phyloP scores from a whole-genome alignment of 2,113 vertebrate genomes.

The Petaurus breviceps region DNA sequence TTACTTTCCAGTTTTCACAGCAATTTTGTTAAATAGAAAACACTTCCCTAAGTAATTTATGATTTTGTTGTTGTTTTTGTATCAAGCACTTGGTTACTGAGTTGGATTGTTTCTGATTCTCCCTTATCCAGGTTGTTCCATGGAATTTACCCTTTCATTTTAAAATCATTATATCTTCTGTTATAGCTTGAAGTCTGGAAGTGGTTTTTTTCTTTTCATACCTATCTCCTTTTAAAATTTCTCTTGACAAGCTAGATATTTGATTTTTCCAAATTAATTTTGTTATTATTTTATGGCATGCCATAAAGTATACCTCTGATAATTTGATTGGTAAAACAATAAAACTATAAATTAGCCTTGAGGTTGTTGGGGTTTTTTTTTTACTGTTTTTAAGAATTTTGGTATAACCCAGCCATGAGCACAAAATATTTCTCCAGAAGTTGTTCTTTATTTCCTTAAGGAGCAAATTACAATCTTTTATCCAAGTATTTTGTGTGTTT shows the following conservation, averaged over 20 bases:
- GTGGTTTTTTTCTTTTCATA: background rate
- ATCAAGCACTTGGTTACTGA: background rate
- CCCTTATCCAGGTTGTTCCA: background rate
- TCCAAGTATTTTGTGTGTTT: background rate
- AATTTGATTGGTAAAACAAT: too few species aligned
- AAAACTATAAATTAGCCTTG: too few species aligned
- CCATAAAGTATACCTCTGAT: background rate
- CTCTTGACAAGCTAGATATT: too few species aligned
- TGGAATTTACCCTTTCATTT: background rate
- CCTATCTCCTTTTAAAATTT: background rate
- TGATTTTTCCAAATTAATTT: background rate
- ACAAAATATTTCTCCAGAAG: background rate
- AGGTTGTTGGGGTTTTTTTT: background rate
- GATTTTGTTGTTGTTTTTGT: background rate
- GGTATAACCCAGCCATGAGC: background rate
- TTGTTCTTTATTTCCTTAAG: background rate
- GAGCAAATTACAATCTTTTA: background rate
- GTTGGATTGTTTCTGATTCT: background rate
- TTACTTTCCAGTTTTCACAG: too few species aligned
- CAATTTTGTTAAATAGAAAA: background rate
- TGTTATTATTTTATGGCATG: background rate
- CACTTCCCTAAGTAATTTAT: background rate
- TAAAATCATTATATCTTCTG: background rate
- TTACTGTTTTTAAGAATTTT: background rate
- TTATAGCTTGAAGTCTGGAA: background rate